Conservation (phyloP, 2,797 vertebrate genomes). For the Florisuga fusca region DNA sequence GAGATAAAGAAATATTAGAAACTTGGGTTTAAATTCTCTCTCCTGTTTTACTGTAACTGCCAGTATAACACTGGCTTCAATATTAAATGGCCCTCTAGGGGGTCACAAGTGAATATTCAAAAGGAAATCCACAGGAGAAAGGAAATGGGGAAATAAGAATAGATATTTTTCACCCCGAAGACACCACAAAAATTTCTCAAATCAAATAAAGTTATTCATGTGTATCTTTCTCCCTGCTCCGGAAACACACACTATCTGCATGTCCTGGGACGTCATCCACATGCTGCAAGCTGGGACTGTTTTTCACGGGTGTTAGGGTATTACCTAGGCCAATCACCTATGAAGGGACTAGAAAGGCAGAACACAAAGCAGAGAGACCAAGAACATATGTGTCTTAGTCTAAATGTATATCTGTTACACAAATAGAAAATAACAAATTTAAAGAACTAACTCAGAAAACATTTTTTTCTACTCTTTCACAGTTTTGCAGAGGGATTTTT, state of each 20-base stretch:
- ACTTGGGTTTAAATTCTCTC: background rate
- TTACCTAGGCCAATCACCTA: too few species aligned
- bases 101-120: background rate
- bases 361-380: background rate
- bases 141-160: background rate
- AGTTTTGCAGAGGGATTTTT: background rate
- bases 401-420: background rate
- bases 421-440: background rate
- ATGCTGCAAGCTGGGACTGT: background rate
- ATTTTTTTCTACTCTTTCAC: background rate
- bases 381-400: rapidly evolving
- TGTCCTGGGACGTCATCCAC: background rate
- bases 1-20: background rate
- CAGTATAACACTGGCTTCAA: background rate
- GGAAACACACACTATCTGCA: rapidly evolving
- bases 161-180: background rate
- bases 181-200: background rate
- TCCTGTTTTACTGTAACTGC: background rate
- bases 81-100: background rate
- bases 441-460: background rate
- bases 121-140: background rate
- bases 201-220: background rate
- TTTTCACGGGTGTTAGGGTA: background rate
- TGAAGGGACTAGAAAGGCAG: background rate
- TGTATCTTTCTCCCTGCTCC: background rate